Percentiles rank a stretch among this genome's conserved stretches.
phyloP scores from a whole-genome alignment of 2,888 invertebrate genomes.

The Spisula solida region DNA sequence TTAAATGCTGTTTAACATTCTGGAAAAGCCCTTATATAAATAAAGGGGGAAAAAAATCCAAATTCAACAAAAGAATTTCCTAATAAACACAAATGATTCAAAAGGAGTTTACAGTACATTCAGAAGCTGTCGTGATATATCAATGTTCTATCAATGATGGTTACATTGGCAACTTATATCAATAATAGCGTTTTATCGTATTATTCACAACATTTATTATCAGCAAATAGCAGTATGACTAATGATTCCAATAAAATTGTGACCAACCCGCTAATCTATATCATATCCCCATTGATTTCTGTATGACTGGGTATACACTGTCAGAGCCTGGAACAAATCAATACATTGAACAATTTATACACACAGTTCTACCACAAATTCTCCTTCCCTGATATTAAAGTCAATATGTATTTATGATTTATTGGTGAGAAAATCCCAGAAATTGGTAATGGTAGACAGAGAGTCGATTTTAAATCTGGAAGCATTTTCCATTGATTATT shows the following conservation, averaged over 20 bases:
- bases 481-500: background rate
- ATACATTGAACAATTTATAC: background rate
- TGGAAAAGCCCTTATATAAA: too few relatives aligned
- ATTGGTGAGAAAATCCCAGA: background rate
- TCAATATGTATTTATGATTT: slow-evolving; percentile 25
- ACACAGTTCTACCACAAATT: slow-evolving; percentile 24
- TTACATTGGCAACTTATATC: too few relatives aligned
- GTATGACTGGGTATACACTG: background rate
- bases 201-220: background rate
- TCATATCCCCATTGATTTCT: background rate
- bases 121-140: too few relatives aligned
- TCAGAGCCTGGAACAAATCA: background rate
- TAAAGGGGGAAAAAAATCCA: too few relatives aligned
- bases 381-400: slow-evolving; percentile 14
- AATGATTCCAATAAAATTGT: background rate
- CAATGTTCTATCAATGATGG: too few relatives aligned
- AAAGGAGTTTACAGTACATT: too few relatives aligned
- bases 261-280: slow-evolving; percentile 9
- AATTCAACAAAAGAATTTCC: too few relatives aligned
- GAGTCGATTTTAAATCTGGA: background rate
- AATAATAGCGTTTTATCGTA: too few relatives aligned
- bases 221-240: slow-evolving; percentile 6
- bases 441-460: background rate
- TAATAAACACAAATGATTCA: too few relatives aligned
- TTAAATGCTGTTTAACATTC: too few relatives aligned